Percentiles rank a stretch among this genome's conserved stretches.
These are phyloP conservation scores for Drosophila ustulata DNA, from an alignment of 2,888 invertebrate species.

Conservation along the genomic window DNA sequence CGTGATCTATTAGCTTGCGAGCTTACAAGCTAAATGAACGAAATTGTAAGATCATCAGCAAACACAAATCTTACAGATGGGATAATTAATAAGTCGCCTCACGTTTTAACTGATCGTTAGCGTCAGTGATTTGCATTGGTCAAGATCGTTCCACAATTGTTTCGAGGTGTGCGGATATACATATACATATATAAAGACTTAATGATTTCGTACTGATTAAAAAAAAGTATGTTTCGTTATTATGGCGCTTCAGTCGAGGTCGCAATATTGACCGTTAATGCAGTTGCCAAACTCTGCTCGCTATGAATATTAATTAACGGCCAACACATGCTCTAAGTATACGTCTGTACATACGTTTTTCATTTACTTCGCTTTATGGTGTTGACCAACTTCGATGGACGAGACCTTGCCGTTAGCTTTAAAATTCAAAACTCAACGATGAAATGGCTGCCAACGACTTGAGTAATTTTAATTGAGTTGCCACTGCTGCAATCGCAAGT, in stretches of 20 bases:
- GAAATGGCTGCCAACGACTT: constrained; percentile 30
- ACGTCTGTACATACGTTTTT: constrained; percentile 21
- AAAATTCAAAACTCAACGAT: constrained; percentile 50
- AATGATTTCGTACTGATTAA: constrained; percentile 33
- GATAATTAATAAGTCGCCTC: constrained; percentile 38
- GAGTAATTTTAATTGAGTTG: constrained; percentile 53
- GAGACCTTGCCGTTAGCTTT: constrained; percentile 66
- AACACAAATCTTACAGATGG: background rate
- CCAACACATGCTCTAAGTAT: constrained; percentile 7
- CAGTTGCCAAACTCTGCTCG: constrained; percentile 59
- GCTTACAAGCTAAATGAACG: constrained; percentile 18
- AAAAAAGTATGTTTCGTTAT: constrained; percentile 24
- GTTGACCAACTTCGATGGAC: constrained; percentile 67
- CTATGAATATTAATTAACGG: constrained; percentile 59
- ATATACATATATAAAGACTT: constrained; percentile 27
- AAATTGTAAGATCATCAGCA: constrained; percentile 17
- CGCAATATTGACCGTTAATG: constrained; percentile 59
- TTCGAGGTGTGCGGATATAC: constrained; percentile 36
- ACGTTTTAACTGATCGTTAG: constrained; percentile 26
- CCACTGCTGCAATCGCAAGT: constrained; percentile 26
- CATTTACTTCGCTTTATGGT: constrained; percentile 61
- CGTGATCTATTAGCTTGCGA: constrained; percentile 44
- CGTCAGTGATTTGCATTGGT: constrained; percentile 20
- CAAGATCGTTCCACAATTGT: constrained; percentile 32
- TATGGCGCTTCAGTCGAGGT: constrained; percentile 45